These are phyloP conservation scores for Plecotus auritus DNA, from an alignment of 2,113 vertebrate species.

Conservation along the genomic window DNA sequence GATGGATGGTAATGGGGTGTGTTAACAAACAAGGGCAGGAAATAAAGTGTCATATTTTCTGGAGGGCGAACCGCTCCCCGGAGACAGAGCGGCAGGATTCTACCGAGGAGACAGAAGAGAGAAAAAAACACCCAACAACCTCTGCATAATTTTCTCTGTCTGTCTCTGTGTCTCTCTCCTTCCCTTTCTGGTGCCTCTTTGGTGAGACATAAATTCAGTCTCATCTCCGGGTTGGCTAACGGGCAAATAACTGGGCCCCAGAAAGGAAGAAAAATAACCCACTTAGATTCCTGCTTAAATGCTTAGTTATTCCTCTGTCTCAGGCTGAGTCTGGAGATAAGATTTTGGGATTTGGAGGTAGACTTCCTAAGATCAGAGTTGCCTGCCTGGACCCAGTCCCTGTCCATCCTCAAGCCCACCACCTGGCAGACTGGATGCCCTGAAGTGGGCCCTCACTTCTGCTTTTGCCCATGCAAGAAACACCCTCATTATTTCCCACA, in stretches of 20 bases:
- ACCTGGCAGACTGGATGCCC: background rate
- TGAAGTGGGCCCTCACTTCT: background rate
- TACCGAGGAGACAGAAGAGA: constrained; percentile 40
- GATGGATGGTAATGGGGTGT: constrained; percentile 64
- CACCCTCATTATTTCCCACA: rapidly evolving
- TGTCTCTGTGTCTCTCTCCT: background rate
- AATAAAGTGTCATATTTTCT: constrained; percentile 73
- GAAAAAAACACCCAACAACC: background rate
- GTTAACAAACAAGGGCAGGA: constrained; percentile 70
- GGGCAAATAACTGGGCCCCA: constrained; percentile 13
- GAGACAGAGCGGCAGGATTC: constrained; percentile 53
- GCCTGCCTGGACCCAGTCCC: background rate
- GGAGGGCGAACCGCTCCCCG: constrained; percentile 55
- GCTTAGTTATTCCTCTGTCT: background rate
- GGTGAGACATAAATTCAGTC: constrained; percentile 35
- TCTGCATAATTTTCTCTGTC: background rate
- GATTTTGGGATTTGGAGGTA: background rate
- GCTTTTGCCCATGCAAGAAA: background rate
- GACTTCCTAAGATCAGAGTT: background rate
- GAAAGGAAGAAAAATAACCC: background rate
- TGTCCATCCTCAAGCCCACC: background rate
- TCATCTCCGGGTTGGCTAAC: background rate
- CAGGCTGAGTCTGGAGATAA: background rate
- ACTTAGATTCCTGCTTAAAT: background rate
- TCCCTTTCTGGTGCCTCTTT: constrained; percentile 20